Base-by-base conservation (phyloP, 2,888 invertebrate species). In the Scaeva pyrastri region DNA sequence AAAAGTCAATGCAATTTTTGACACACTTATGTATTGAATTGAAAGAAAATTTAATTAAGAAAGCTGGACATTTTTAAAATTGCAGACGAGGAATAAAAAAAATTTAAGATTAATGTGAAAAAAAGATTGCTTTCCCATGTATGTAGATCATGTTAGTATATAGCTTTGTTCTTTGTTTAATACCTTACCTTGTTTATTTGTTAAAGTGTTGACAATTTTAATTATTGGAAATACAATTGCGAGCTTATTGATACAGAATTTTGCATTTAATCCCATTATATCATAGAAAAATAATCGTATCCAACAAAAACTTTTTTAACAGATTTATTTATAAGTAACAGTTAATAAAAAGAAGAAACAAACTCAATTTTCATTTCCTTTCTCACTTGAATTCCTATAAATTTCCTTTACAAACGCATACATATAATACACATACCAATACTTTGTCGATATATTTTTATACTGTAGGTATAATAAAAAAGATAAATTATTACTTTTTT, bases 201-300 rank as follows among this genome's bases (percentile, higher is more conserved):
- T 31, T 31, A 7, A n/a, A 31, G 0, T 31, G 1, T 31, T 31
- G 6, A 31, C 5, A 31, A 31, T 8, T 31, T 31, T 7, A 31
- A 7, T 5, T 43, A 43, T 43, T 43, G 5, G 43, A 43, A 43
- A 43, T 14, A 12, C 12, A 43, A 43, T 14, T 43, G 12, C 1
- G 14, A 43, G 5, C 43, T 43, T 43, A 4, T 43, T 43, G n/a
- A 12, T 43, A 43, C 14, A 50, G 11, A 52, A 26, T 26, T n/a
- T 14, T 5, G 16, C 4, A 36, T 36, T 31, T 31, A 16, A 31
- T 14, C 31, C 26, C 55, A 3, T 8, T 8, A 6, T 14, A 56
- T n/a, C 2, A 16, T 19, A 16, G 70, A 71, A 78, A 70, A 79
- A 70, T 79, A 84, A 71, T n/a, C n/a, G 45, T 66, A 80, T 56